Conservation (phyloP, 2,113 vertebrate species). For the Nerophis lumbriciformis region DNA sequence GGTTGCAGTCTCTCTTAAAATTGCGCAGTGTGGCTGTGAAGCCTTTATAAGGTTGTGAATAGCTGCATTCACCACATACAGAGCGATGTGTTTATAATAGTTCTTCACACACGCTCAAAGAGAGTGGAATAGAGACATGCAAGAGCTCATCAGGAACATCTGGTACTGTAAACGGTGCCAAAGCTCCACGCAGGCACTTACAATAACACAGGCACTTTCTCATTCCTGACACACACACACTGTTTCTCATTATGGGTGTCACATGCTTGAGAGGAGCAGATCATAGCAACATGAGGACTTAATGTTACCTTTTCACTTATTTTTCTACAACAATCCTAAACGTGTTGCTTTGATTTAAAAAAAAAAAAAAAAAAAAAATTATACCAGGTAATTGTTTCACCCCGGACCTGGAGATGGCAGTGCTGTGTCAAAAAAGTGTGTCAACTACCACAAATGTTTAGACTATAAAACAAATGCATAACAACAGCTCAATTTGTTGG, state of each 20-base stretch:
- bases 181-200: constrained; percentile 62
- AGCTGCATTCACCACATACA: constrained; percentile 42
- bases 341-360: background rate
- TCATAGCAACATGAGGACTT: constrained; percentile 12
- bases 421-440: too few relatives aligned
- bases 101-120: constrained; percentile 16
- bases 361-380: background rate
- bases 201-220: constrained; percentile 16
- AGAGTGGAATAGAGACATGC: constrained; percentile 33
- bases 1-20: background rate
- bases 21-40: constrained; percentile 6
- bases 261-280: constrained; percentile 17
- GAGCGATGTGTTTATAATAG: constrained; percentile 67
- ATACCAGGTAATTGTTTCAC: background rate
- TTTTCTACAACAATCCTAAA: too few relatives aligned
- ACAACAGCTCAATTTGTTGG: too few relatives aligned
- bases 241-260: constrained; percentile 27
- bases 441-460: too few relatives aligned
- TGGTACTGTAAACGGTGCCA: constrained; percentile 59
- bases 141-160: constrained; percentile 69
- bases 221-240: constrained; percentile 32
- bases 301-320: background rate
- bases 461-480: too few relatives aligned
- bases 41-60: constrained; percentile 49
- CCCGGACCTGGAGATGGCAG: too few relatives aligned